Evolutionary conservation across 2,888 invertebrate species (phyloP).

Genomic region (Lamproptera curius): DNA sequence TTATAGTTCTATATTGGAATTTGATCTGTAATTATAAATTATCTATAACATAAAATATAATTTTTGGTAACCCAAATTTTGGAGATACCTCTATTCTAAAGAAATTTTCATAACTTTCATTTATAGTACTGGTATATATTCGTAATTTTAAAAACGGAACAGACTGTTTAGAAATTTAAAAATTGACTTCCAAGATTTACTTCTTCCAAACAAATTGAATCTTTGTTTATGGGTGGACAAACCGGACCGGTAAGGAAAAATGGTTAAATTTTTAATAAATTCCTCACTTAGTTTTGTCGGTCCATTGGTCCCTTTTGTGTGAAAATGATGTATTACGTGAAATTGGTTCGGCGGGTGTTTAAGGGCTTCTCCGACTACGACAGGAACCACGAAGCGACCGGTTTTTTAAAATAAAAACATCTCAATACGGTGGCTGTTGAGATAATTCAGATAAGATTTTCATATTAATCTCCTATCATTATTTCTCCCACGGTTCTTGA

Average conservation of each 20-base stretch:
- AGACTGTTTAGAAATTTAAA: slow-evolving; percentile 50
- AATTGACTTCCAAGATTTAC: slow-evolving; percentile 48
- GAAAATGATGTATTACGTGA: slow-evolving; percentile 52
- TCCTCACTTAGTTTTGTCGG: slow-evolving; percentile 20
- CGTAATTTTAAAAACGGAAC: slow-evolving; percentile 29
- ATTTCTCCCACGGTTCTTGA: no score
- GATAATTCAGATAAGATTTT: slow-evolving; percentile 14
- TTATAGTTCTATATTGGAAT: no score
- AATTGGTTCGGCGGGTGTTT: slow-evolving; percentile 38
- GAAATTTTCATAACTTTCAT: no score
- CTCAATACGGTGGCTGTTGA: slow-evolving; percentile 28
- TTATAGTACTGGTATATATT: no score
- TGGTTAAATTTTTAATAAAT: slow-evolving; percentile 28
- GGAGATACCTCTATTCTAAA: no score
- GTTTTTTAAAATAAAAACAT: slow-evolving; percentile 40
- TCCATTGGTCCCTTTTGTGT: slow-evolving; percentile 4
- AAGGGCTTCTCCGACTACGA: slow-evolving; percentile 44
- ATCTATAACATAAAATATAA: no score
- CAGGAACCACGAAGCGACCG: slow-evolving; percentile 63
- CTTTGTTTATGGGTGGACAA: slow-evolving; percentile 34
- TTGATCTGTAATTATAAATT: no score
- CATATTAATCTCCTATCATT: no score
- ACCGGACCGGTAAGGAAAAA: slow-evolving; percentile 35
- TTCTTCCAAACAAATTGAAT: slow-evolving; percentile 44
- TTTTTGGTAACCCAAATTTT: no score